These are phyloP conservation scores for Cantharis flavilabris DNA, from an alignment of 2,888 invertebrate species.

Conservation along the genomic window DNA sequence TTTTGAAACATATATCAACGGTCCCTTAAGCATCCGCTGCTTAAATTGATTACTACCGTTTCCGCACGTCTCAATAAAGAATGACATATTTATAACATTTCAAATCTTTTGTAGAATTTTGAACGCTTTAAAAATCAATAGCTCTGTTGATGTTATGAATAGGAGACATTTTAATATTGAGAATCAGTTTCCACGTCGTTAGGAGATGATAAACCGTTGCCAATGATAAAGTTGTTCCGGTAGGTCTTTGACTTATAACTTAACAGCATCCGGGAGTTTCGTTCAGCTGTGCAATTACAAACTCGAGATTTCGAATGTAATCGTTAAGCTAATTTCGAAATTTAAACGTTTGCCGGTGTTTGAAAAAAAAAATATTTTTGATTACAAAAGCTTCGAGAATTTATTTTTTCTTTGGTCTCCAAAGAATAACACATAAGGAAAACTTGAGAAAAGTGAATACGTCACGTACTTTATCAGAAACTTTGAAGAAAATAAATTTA, in stretches of 20 bases:
- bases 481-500: neutral
- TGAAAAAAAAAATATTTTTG: neutral
- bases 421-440: neutral
- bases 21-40: neutral
- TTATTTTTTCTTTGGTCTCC: neutral
- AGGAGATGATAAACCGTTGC: neutral
- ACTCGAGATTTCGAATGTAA: neutral
- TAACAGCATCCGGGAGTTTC: neutral
- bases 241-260: neutral
- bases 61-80: neutral
- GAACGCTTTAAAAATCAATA: neutral
- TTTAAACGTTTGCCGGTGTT: neutral
- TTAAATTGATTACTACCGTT: conserved; percentile 1
- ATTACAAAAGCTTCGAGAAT: neutral
- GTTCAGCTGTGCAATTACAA: neutral
- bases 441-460: neutral
- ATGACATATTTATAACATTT: neutral
- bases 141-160: neutral
- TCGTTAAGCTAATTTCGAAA: neutral
- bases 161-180: neutral
- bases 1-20: neutral
- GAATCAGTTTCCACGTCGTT: neutral
- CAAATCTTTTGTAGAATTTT: neutral
- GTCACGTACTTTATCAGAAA: neutral
- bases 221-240: neutral